Conservation (phyloP, 1,140 invertebrate species). For the Steinernema feltiae region DNA sequence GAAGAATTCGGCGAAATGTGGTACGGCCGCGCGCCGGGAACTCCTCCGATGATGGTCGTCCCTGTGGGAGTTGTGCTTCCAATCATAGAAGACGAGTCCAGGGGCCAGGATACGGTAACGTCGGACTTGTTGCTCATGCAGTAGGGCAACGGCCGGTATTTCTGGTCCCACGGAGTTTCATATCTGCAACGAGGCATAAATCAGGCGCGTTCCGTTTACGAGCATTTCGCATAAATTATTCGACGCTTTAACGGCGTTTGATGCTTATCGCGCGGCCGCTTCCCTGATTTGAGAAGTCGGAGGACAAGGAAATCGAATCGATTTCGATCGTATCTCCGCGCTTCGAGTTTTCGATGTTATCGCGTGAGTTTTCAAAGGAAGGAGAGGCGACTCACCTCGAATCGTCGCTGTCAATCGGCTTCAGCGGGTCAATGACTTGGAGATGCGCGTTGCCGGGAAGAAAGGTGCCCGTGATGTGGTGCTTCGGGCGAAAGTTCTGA, state of each 20-base stretch:
- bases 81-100: constrained; percentile 32
- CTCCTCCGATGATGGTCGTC: not conserved
- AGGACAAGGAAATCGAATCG: not conserved
- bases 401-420: constrained; percentile 23
- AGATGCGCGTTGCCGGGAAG: constrained; percentile 29
- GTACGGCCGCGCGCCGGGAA: not conserved
- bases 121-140: constrained; percentile 24
- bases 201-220: not conserved
- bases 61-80: not conserved
- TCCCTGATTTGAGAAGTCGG: constrained; percentile 17
- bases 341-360: not conserved
- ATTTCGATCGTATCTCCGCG: not conserved
- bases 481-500: constrained; percentile 16
- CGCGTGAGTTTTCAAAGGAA: not conserved
- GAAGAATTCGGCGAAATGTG: not conserved
- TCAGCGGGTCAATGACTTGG: constrained; percentile 26
- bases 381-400: constrained; percentile 17
- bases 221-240: not conserved
- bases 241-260: not conserved
- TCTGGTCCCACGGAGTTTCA: constrained; percentile 35
- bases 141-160: constrained; percentile 18
- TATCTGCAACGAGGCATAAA: constrained; percentile 29
- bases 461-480: not conserved
- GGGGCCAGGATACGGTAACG: constrained; percentile 30
- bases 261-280: constrained; percentile 10